phyloP scores from a whole-genome alignment of 1,140 invertebrate species.

The Drosophila arizonae region DNA sequence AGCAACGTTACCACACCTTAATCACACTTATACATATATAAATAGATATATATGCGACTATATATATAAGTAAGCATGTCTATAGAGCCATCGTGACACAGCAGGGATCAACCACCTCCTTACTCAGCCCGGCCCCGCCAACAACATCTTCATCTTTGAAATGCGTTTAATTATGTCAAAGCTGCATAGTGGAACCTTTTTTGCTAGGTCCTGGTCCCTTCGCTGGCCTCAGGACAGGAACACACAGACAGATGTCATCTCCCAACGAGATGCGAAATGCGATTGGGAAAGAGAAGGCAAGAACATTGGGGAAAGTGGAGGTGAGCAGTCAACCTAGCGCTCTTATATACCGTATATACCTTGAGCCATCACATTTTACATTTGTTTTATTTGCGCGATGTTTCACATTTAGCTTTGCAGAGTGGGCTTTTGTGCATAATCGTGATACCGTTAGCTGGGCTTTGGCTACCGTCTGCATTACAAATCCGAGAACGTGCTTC shows the following conservation, averaged over 20 bases:
- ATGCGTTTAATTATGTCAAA: constrained; percentile 81
- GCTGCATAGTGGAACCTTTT: constrained; percentile 48
- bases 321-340: constrained; percentile 17
- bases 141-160: constrained; percentile 78
- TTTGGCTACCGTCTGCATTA: constrained; percentile 25
- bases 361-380: constrained; percentile 53
- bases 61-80: constrained; percentile 4
- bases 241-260: constrained; percentile 23
- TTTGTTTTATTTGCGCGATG: constrained; percentile 73
- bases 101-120: constrained; percentile 35
- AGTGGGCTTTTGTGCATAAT: constrained; percentile 73
- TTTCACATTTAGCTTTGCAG: constrained; percentile 76
- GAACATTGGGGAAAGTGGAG: not conserved
- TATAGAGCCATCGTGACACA: constrained; percentile 26
- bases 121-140: not conserved
- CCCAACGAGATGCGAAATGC: constrained; percentile 19
- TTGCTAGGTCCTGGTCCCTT: constrained; percentile 3
- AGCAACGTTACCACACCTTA: constrained; percentile 44
- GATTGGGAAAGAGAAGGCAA: constrained; percentile 14
- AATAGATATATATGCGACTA: constrained; percentile 1
- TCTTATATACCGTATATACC: constrained; percentile 33
- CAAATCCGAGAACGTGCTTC: not conserved
- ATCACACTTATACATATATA: constrained; percentile 12
- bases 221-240: constrained; percentile 20
- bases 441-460: constrained; percentile 70